Percentiles rank a stretch among this genome's conserved stretches.
Conservation (phyloP, 2,797 vertebrate species). For the Cyclopterus lumpus region DNA sequence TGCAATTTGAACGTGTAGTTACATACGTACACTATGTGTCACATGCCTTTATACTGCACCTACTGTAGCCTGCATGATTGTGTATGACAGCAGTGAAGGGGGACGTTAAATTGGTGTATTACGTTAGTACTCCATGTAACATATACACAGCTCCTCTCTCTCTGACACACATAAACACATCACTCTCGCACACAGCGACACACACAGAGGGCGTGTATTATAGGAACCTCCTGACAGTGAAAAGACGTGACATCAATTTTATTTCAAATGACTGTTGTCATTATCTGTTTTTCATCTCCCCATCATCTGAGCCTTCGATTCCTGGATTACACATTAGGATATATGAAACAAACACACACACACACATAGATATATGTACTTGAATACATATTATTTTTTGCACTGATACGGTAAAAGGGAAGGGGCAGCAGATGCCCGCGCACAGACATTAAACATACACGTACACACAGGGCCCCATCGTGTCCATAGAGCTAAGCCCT, state of each 20-base stretch:
- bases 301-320: slow-evolving; percentile 48
- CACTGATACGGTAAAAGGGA: slow-evolving; percentile 30
- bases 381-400: slow-evolving; percentile 35
- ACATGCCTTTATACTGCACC: slow-evolving; percentile 47
- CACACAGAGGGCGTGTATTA: slow-evolving; percentile 35
- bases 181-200: slow-evolving; percentile 25
- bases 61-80: slow-evolving; percentile 54
- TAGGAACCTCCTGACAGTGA: slow-evolving; percentile 52
- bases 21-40: slow-evolving; percentile 17
- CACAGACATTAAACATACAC: slow-evolving; percentile 42
- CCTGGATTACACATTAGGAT: slow-evolving; percentile 35
- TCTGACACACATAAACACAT: slow-evolving; percentile 40
- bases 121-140: slow-evolving; percentile 53
- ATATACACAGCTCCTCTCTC: slow-evolving; percentile 39
- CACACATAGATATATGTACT: not conserved
- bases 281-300: slow-evolving; percentile 63
- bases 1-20: slow-evolving; percentile 44
- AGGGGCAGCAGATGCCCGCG: slow-evolving; percentile 17
- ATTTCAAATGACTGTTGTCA: slow-evolving; percentile 71
- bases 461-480: slow-evolving; percentile 54
- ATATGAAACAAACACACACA: slow-evolving; percentile 23
- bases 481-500: slow-evolving; percentile 67
- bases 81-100: slow-evolving; percentile 67
- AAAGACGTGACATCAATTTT: slow-evolving; percentile 72
- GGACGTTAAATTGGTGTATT: slow-evolving; percentile 68